Conservation (phyloP, 2,888 invertebrate species). For the Heteromurus nitidus region DNA sequence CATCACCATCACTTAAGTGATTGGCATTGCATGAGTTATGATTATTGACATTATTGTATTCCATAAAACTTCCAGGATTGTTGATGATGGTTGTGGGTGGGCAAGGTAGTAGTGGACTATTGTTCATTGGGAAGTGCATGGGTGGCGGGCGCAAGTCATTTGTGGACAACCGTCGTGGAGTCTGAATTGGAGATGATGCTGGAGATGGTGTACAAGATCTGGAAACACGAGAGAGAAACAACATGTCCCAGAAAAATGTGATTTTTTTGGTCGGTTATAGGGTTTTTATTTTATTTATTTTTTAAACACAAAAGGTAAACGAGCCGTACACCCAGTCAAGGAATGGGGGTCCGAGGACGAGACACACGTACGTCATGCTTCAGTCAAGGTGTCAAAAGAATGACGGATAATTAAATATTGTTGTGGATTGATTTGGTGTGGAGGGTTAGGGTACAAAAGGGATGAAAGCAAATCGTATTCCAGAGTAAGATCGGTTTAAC, state of each 20-base stretch:
- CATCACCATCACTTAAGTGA: conserved; percentile 28
- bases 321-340: neutral
- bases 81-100: conserved; percentile 27
- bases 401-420: neutral
- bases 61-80: conserved; percentile 32
- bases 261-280: too few species aligned
- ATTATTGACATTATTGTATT: conserved; percentile 23
- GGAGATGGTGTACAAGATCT: conserved; percentile 73
- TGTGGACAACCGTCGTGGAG: conserved; percentile 71
- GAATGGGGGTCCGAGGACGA: too few species aligned
- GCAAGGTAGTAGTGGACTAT: conserved; percentile 30
- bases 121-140: conserved; percentile 69
- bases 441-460: neutral
- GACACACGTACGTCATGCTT: neutral
- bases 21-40: conserved; percentile 17
- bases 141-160: conserved; percentile 72
- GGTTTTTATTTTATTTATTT: neutral
- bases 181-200: conserved; percentile 70
- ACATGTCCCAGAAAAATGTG: neutral
- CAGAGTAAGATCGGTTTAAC: neutral
- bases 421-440: neutral
- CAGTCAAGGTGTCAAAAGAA: neutral
- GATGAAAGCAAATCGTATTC: too few species aligned
- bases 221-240: conserved; percentile 36
- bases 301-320: neutral